Evolutionary conservation across 2,113 vertebrate genomes (phyloP), one percentile per base, ranked within the genome.

Genomic region (Urocitellus parryii): DNA sequence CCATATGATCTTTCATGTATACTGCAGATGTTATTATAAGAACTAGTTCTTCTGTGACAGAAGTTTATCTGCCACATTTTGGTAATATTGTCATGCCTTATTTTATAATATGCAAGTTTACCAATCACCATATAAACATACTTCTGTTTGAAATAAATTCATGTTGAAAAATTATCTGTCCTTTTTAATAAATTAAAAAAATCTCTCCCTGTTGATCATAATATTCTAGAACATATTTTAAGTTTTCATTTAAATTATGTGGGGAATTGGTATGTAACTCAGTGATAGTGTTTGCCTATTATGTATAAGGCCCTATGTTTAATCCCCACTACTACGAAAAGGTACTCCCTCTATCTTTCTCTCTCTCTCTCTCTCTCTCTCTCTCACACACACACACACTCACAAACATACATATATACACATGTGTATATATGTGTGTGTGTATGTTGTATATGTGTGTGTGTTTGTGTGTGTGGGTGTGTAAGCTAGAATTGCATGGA

Each of bases 61-160:
- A 78, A 2, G 12, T 82, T 93, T 74, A 68, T 45, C 34, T 78
- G 14, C 48, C 79, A 39, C 79, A 4, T 68, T 4, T 45, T 88
- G 37, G 17, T 90, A 63, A 63, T n/a, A 56, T 56, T 56, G 25
- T 32, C 34, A 7, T 51, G 48, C 20, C 29, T 82, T n/a, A 84
- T 84, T 85, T 92, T 73, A 58, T 5, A 70, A 25, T 73, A 83
- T 79, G 13, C 9, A 12, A 61, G 79, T 51, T 78, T 70, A 65
- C 20, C 0, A 53, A 77, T 90, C 89, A 91, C 7, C 22, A 56
- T 84, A 74, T 51, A 8, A 80, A 34, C 24, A 51, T 48, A 80
- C 77, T 93, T 86, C 8, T 91, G 65, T 53, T 58, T 95, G 48
- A 88, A 93, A 86, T 61, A 72, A 61, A 42, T 94, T 77, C 78